Evolutionary conservation across 2,888 invertebrate species (phyloP).

Genomic region (Lycophotia porphyrea): DNA sequence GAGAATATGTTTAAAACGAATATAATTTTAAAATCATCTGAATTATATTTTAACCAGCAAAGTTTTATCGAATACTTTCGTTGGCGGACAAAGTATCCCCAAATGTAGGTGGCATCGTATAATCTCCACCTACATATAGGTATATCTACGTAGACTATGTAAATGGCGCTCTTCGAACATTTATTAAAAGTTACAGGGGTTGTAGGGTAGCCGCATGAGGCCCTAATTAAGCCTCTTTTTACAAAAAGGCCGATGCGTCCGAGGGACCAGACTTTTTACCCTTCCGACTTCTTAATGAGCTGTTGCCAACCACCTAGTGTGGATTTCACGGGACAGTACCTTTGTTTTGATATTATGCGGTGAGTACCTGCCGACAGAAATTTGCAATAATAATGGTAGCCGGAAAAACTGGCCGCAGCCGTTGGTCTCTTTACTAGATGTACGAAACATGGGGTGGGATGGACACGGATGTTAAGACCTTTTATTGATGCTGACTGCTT

Average conservation of each 20-base stretch:
- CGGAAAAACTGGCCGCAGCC: conserved; percentile 52
- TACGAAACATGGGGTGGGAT: conserved; percentile 1
- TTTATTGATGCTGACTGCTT: conserved; percentile 25
- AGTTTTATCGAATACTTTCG: conserved; percentile 27
- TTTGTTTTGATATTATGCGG: conserved; percentile 83
- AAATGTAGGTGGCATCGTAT: conserved; percentile 42
- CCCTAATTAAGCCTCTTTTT: conserved; percentile 90
- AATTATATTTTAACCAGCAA: conserved; percentile 5
- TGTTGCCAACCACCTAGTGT: conserved; percentile 85
- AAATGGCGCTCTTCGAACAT: conserved; percentile 86
- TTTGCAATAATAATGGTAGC: conserved; percentile 74
- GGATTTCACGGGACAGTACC: conserved; percentile 80
- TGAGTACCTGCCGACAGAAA: conserved; percentile 70
- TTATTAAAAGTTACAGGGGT: conserved; percentile 91
- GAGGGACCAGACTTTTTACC: conserved; percentile 85
- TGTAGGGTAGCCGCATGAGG: conserved; percentile 89
- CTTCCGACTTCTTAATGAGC: conserved; percentile 90
- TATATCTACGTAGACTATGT: conserved; percentile 70
- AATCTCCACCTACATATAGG: conserved; percentile 61
- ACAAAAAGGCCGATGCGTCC: conserved; percentile 84
- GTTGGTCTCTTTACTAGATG: conserved; percentile 23
- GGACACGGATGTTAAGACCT: conserved; percentile 14
- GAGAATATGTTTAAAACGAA: neutral
- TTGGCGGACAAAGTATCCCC: conserved; percentile 21
- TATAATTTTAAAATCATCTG: neutral